Conservation (phyloP, 2,113 vertebrate species). For the Progne subis region DNA sequence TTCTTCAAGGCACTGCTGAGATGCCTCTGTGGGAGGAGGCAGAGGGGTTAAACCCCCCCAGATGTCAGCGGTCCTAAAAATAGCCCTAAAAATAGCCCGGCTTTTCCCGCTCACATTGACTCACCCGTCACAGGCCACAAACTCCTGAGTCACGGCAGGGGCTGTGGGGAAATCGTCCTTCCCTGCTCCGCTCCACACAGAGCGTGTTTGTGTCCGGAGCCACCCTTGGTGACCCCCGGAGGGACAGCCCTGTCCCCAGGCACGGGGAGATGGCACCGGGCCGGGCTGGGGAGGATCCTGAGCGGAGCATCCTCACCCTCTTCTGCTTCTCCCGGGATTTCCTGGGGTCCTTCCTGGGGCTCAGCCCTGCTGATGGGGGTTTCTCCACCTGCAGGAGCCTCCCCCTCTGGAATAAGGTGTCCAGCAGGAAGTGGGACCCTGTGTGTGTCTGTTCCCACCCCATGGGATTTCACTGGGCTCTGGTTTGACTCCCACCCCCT, state of each 20-base stretch:
- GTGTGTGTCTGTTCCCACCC: background rate
- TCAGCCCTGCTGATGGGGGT: background rate
- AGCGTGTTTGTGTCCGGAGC: background rate
- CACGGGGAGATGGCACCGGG: background rate
- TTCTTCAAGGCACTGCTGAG: background rate
- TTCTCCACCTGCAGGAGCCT: background rate
- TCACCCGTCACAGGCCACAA: background rate
- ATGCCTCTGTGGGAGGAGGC: background rate
- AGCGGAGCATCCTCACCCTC: background rate
- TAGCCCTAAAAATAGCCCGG: background rate
- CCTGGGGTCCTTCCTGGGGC: background rate
- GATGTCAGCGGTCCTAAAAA: background rate
- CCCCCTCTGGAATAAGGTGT: background rate
- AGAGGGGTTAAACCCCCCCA: background rate
- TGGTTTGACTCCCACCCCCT: background rate
- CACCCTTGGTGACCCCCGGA: background rate
- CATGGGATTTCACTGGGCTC: background rate
- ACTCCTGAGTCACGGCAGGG: background rate
- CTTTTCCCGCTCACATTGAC: background rate
- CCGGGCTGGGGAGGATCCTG: background rate
- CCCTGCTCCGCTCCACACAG: background rate
- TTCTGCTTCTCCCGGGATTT: background rate
- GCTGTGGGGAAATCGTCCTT: background rate
- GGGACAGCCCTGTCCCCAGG: background rate
- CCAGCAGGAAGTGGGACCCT: background rate